These are phyloP conservation scores for Ectropis grisescens DNA, from an alignment of 1,140 invertebrate species.

Conservation along the genomic window DNA sequence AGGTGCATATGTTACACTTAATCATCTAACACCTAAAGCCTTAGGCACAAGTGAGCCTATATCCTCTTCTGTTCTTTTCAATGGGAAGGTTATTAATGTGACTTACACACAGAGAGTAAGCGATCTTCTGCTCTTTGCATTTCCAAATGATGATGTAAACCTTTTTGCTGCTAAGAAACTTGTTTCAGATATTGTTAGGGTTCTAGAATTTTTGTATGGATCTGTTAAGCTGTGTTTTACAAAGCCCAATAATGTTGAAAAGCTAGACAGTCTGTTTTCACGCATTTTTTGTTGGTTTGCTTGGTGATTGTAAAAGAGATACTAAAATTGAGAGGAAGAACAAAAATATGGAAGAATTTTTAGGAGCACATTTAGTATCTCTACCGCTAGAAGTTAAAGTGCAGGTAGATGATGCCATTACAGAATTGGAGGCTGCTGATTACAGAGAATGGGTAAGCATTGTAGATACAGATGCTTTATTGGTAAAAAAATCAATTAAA, in stretches of 20 bases:
- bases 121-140: conserved; percentile 68
- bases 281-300: too few species aligned
- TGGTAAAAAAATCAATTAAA: too few species aligned
- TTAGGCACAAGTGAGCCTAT: conserved; percentile 69
- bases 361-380: conserved; percentile 72
- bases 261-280: conserved; percentile 46
- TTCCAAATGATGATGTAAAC: conserved; percentile 60
- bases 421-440: conserved; percentile 86
- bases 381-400: conserved; percentile 81
- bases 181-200: conserved; percentile 60
- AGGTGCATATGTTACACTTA: conserved; percentile 78
- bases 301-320: conserved; percentile 22
- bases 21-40: conserved; percentile 76
- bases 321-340: conserved; percentile 15
- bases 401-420: conserved; percentile 83
- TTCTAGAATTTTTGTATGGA: conserved; percentile 53
- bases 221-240: conserved; percentile 51
- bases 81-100: conserved; percentile 70
- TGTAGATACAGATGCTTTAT: too few species aligned
- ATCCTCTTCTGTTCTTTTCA: conserved; percentile 70
- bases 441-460: conserved; percentile 84
- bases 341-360: conserved; percentile 36
- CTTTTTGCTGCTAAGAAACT: conserved; percentile 46
- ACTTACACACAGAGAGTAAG: conserved; percentile 68
- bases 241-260: conserved; percentile 53